Percentiles rank a stretch among this genome's conserved stretches.
Conservation (phyloP, 2,797 vertebrate species). For the Yasuhikotakia modesta region DNA sequence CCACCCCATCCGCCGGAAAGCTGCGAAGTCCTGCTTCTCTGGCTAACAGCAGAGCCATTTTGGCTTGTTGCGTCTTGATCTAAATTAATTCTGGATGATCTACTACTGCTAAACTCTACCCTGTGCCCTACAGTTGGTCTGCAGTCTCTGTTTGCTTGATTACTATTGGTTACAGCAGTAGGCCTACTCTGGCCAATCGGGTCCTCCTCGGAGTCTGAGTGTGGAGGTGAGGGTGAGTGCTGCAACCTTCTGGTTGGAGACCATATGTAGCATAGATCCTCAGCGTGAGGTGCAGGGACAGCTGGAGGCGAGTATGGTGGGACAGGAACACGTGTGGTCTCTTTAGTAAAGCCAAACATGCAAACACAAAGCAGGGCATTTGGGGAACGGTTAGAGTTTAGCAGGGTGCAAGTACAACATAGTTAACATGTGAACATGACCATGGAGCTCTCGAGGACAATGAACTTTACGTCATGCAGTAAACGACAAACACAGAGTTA, state of each 20-base stretch:
- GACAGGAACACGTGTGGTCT: constrained; percentile 60
- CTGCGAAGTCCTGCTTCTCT: constrained; percentile 59
- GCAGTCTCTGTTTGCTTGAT: background rate
- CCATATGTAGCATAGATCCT: constrained; percentile 51
- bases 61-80: constrained; percentile 54
- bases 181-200: constrained; percentile 43
- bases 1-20: constrained; percentile 66
- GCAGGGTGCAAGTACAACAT: constrained; percentile 42
- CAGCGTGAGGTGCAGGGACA: constrained; percentile 54
- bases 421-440: constrained; percentile 3
- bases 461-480: background rate
- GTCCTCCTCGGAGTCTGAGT: constrained; percentile 57
- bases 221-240: constrained; percentile 58
- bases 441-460: background rate
- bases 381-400: constrained; percentile 61
- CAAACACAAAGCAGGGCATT: constrained; percentile 77
- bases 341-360: constrained; percentile 79
- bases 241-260: constrained; percentile 65
- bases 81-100: constrained; percentile 15
- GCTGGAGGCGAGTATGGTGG: constrained; percentile 56
- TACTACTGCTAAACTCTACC: background rate
- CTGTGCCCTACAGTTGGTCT: constrained; percentile 3
- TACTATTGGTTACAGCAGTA: background rate
- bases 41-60: constrained; percentile 40
- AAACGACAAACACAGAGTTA: background rate